These are phyloP conservation scores for Mystacides longicornis DNA, from an alignment of 2,888 invertebrate genomes.

Conservation along the genomic window DNA sequence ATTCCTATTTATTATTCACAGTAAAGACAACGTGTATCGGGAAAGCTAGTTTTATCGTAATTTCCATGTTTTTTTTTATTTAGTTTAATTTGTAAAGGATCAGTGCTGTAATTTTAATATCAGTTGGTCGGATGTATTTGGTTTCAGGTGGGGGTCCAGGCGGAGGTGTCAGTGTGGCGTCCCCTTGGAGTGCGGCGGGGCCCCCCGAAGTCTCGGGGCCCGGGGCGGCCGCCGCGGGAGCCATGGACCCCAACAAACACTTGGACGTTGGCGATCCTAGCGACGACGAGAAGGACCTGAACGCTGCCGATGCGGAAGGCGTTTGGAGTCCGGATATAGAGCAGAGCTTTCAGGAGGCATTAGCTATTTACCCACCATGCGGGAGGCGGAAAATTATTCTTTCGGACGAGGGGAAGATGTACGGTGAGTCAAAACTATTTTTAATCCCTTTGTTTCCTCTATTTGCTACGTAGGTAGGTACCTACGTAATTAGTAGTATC, in stretches of 20 bases:
- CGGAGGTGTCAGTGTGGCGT: slow-evolving; percentile 82
- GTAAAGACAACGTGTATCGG: no score
- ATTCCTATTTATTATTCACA: no score
- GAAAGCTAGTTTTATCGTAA: background rate
- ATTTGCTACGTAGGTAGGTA: no score
- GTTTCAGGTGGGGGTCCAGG: slow-evolving; percentile 41
- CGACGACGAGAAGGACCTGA: slow-evolving; percentile 73
- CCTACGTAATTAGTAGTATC: no score
- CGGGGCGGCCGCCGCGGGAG: slow-evolving; percentile 39
- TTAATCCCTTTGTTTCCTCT: no score
- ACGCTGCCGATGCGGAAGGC: slow-evolving; percentile 97
- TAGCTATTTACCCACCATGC: slow-evolving; percentile 99
- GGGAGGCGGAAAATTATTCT: slow-evolving; percentile 99
- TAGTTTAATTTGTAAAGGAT: background rate
- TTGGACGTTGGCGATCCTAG: slow-evolving; percentile 90
- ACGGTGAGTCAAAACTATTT: slow-evolving; percentile 90
- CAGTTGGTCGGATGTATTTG: slow-evolving; percentile 26
- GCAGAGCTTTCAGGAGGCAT: slow-evolving; percentile 99
- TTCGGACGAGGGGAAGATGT: slow-evolving; percentile 99
- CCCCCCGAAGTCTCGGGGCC: slow-evolving; percentile 50
- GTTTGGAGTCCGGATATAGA: slow-evolving; percentile 99
- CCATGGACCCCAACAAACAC: slow-evolving; percentile 85
- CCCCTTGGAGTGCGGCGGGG: slow-evolving; percentile 88
- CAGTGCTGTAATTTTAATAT: slow-evolving; percentile 24
- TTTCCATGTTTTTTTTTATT: background rate